Evolutionary conservation across 2,113 vertebrate species (phyloP).

Genomic region (Ibidorhyncha struthersii): DNA sequence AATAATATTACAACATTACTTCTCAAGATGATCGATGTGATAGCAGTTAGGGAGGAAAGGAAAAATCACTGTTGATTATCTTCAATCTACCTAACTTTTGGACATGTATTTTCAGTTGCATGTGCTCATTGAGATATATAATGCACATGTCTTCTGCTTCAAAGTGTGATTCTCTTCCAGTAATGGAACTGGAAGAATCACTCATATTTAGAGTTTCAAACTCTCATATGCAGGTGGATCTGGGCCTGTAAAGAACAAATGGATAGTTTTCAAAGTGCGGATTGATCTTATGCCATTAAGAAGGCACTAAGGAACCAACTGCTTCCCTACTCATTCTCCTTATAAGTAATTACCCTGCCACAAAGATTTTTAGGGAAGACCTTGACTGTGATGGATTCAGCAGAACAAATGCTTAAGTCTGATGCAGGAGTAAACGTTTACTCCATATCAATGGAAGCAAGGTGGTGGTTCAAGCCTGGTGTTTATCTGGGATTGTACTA

Average conservation of each 20-base stretch:
- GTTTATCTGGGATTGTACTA: not conserved
- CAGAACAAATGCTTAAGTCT: not conserved
- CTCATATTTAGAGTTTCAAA: not conserved
- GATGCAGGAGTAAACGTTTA: not conserved
- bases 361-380: not conserved
- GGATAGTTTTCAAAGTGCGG: not conserved
- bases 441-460: not conserved
- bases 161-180: not conserved
- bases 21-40: not conserved
- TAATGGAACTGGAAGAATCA: not conserved
- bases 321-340: not conserved
- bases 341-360: not conserved
- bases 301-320: not conserved
- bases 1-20: not conserved
- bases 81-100: not conserved
- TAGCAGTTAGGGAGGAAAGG: not conserved
- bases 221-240: not conserved
- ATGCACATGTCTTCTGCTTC: not conserved
- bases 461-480: not conserved
- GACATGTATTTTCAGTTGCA: not conserved
- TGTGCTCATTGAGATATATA: not conserved
- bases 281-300: not conserved
- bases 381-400: not conserved
- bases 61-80: not conserved
- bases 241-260: not conserved